A percentile compares a stretch with the other conserved stretches of the same genome.
Conservation (phyloP, 2,113 vertebrate species). For the Phocoena phocoena region DNA sequence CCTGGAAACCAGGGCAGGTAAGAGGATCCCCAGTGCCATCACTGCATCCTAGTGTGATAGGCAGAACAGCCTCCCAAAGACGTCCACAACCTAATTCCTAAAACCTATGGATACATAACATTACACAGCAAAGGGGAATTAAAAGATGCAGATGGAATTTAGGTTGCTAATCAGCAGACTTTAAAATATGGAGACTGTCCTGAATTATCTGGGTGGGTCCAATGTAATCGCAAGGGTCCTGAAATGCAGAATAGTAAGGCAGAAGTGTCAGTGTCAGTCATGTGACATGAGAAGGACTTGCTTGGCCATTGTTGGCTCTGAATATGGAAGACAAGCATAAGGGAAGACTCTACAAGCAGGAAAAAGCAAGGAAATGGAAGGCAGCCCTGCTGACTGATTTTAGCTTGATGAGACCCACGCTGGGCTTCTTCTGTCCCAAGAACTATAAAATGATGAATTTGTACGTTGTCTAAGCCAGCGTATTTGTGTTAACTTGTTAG, state of each 20-base stretch:
- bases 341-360: background rate
- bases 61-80: background rate
- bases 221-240: background rate
- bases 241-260: background rate
- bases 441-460: background rate
- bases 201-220: background rate
- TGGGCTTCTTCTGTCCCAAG: background rate
- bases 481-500: background rate
- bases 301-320: background rate
- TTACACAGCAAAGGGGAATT: background rate
- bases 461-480: background rate
- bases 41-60: background rate
- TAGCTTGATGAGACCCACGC: background rate
- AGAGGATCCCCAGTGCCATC: background rate
- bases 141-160: background rate
- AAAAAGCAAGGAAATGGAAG: background rate
- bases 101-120: background rate
- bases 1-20: background rate
- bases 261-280: background rate
- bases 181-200: background rate
- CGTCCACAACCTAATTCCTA: background rate
- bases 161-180: background rate
- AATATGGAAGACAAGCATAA: background rate
- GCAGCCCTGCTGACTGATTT: background rate
- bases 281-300: background rate